Evolutionary conservation across 1,140 invertebrate genomes (phyloP).

Genomic region (Latrodectus geometricus): DNA sequence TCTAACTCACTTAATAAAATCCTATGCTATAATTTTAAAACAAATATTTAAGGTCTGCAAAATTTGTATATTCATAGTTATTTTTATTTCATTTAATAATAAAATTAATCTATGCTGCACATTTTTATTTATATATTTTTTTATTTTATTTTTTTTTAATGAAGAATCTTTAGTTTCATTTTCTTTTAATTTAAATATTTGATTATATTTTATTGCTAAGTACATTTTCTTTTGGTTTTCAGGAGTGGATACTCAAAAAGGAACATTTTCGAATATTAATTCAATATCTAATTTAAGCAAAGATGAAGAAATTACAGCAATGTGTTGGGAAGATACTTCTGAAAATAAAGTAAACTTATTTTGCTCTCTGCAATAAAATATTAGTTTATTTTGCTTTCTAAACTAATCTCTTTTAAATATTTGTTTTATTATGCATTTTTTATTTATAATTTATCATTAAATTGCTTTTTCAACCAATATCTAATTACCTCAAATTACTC

Average conservation of each 20-base stretch:
- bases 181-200: too few species aligned
- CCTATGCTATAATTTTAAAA: too few species aligned
- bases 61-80: not conserved
- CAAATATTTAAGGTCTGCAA: too few species aligned
- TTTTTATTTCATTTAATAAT: not conserved
- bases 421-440: not conserved
- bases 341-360: slow-evolving; percentile 31
- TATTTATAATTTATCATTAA: not conserved
- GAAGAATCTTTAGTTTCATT: too few species aligned
- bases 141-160: too few species aligned
- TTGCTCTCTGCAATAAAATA: not conserved
- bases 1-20: too few species aligned
- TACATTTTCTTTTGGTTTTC: slow-evolving; percentile 57
- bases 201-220: not conserved
- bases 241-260: slow-evolving; percentile 68
- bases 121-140: too few species aligned
- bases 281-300: slow-evolving; percentile 67
- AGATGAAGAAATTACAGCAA: slow-evolving; percentile 75
- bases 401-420: not conserved
- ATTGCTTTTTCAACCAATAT: not conserved
- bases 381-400: not conserved
- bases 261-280: slow-evolving; percentile 74
- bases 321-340: slow-evolving; percentile 77
- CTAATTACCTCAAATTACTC: too few species aligned
- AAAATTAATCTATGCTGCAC: not conserved